These are phyloP conservation scores for Tonatia bakeri DNA, from an alignment of 2,113 vertebrate genomes.

Conservation along the genomic window DNA sequence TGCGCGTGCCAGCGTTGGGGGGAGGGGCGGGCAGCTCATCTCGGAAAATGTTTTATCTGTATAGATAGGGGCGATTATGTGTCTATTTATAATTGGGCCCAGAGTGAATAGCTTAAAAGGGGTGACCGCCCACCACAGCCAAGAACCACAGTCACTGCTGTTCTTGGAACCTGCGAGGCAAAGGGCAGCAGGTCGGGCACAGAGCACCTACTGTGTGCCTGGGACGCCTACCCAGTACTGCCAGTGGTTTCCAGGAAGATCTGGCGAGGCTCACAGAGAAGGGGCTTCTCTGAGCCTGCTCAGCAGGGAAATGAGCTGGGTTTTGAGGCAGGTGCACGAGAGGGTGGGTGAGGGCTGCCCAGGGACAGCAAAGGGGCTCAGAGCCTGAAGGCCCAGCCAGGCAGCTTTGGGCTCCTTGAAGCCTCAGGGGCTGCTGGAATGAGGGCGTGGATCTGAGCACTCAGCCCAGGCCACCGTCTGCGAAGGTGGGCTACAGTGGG, in stretches of 20 bases:
- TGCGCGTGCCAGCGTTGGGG: conserved; percentile 4
- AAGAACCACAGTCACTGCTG: not conserved
- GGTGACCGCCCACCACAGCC: not conserved
- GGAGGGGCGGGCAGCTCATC: conserved; percentile 28
- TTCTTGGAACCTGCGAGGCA: not conserved
- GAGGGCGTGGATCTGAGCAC: not conserved
- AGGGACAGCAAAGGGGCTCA: not conserved
- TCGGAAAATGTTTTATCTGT: conserved; percentile 47
- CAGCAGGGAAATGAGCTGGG: not conserved
- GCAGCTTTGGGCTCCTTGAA: not conserved
- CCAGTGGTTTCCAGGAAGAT: not conserved
- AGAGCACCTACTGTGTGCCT: not conserved
- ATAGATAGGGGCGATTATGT: conserved; percentile 45
- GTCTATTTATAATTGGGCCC: conserved; percentile 65
- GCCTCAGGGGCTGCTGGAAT: not conserved
- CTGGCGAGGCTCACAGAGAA: not conserved
- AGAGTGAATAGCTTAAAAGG: conserved; percentile 48
- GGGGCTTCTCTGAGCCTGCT: not conserved
- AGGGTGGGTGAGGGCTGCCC: not conserved
- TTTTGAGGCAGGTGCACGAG: not conserved
- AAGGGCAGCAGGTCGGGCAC: not conserved
- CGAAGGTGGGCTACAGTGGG: not conserved
- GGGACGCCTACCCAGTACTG: not conserved
- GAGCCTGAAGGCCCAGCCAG: not conserved
- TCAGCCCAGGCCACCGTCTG: not conserved